Evolutionary conservation across 2,797 vertebrate species (phyloP).

Genomic region (Pipistrellus pipistrellus): DNA sequence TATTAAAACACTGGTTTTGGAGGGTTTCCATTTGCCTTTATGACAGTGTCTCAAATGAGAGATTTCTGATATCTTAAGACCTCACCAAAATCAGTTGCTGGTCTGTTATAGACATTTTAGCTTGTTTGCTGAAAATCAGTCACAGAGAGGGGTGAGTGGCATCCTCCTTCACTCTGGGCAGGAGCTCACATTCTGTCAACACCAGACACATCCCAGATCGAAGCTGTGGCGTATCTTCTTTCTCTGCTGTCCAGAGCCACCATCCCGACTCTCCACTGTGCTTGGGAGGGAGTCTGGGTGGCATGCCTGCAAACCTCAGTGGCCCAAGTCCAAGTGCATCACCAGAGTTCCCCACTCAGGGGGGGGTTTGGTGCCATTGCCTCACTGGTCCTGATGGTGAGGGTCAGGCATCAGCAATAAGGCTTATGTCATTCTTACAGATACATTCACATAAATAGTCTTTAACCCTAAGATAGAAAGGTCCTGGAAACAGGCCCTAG

Average conservation of each 20-base stretch:
- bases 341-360: background rate
- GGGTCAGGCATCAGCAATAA: background rate
- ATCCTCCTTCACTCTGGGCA: background rate
- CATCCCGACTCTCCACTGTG: background rate
- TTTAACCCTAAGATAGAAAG: slow-evolving; percentile 35
- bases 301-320: slow-evolving; percentile 34
- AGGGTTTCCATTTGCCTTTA: background rate
- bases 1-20: background rate
- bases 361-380: accelerated
- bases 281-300: background rate
- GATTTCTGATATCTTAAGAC: background rate
- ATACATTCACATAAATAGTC: background rate
- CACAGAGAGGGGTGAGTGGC: background rate
- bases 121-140: slow-evolving; percentile 47
- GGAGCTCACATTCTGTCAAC: background rate
- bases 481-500: background rate
- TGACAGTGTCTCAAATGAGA: background rate
- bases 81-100: slow-evolving; percentile 47
- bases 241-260: background rate
- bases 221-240: background rate
- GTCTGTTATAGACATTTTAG: background rate
- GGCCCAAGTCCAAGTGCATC: background rate
- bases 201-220: background rate
- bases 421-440: slow-evolving; percentile 1
- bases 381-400: slow-evolving; percentile 7